These are phyloP conservation scores for Nematopogon swammerdamellus DNA, from an alignment of 2,888 invertebrate genomes.

Conservation along the genomic window DNA sequence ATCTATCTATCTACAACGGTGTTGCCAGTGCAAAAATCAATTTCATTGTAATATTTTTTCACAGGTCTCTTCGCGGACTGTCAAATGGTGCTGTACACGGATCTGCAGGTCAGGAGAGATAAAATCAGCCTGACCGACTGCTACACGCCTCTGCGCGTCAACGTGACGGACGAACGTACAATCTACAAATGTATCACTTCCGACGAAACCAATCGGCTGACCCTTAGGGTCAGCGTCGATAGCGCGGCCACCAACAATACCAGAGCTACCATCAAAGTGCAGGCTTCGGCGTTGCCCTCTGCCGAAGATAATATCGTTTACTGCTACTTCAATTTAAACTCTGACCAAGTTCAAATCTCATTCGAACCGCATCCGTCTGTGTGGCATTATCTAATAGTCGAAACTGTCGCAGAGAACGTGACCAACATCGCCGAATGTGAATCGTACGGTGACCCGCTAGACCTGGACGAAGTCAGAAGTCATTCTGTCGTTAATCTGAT, in stretches of 20 bases:
- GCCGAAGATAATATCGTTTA: conserved; percentile 41
- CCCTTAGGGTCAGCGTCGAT: conserved; percentile 34
- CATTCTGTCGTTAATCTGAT: conserved; percentile 33
- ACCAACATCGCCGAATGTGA: conserved; percentile 32
- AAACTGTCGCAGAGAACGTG: conserved; percentile 20
- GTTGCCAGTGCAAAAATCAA: too few relatives aligned
- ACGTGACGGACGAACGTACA: conserved; percentile 24
- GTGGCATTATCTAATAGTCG: conserved; percentile 55
- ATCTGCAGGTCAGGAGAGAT: conserved; percentile 55
- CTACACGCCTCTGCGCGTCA: conserved; percentile 23
- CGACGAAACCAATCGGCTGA: conserved; percentile 26
- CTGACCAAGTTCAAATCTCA: conserved; percentile 31
- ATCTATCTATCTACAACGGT: too few relatives aligned
- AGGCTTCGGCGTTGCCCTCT: conserved; percentile 51
- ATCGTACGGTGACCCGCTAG: conserved; percentile 23
- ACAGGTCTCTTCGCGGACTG: conserved; percentile 68
- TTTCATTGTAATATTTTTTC: conserved; percentile 23
- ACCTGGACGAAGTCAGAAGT: conserved; percentile 25
- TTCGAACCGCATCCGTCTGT: conserved; percentile 54
- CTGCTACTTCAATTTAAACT: conserved; percentile 44
- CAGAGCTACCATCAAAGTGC: conserved; percentile 38
- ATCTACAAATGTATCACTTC: conserved; percentile 50
- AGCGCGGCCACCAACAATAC: conserved; percentile 24
- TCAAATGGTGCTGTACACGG: conserved; percentile 62
- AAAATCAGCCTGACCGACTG: conserved; percentile 33